Evolutionary conservation across 1,140 invertebrate species (phyloP).

Genomic region (Habropoda laboriosa): DNA sequence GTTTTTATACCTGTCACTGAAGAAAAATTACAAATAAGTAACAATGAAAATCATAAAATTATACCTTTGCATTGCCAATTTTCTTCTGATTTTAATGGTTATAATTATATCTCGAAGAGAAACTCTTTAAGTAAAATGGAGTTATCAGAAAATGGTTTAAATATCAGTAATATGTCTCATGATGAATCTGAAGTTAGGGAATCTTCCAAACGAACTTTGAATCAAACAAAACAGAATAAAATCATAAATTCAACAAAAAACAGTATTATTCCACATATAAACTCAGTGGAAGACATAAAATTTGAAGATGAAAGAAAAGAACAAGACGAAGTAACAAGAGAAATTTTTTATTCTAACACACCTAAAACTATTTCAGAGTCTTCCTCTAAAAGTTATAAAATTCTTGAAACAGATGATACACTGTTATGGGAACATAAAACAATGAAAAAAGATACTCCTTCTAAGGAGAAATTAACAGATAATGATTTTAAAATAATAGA

Average conservation of each 20-base stretch:
- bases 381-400: not conserved
- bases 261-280: not conserved
- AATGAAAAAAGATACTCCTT: not conserved
- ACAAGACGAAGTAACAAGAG: not conserved
- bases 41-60: not conserved
- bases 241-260: not conserved
- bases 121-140: not conserved
- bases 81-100: not conserved
- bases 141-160: not conserved
- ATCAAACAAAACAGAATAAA: slow-evolving; percentile 10
- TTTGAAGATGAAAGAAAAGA: not conserved
- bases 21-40: slow-evolving; percentile 9
- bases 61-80: not conserved
- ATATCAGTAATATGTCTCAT: not conserved
- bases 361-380: not conserved
- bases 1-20: slow-evolving; percentile 66
- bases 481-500: not conserved
- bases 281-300: not conserved
- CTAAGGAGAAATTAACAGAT: not conserved
- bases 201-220: not conserved
- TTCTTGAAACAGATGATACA: not conserved
- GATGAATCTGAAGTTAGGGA: not conserved
- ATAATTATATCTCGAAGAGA: slow-evolving; percentile 9
- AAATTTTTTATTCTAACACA: not conserved
- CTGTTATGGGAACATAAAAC: not conserved